Base-by-base conservation (phyloP, 2,888 invertebrate species). In the Orthosia gracilis region DNA sequence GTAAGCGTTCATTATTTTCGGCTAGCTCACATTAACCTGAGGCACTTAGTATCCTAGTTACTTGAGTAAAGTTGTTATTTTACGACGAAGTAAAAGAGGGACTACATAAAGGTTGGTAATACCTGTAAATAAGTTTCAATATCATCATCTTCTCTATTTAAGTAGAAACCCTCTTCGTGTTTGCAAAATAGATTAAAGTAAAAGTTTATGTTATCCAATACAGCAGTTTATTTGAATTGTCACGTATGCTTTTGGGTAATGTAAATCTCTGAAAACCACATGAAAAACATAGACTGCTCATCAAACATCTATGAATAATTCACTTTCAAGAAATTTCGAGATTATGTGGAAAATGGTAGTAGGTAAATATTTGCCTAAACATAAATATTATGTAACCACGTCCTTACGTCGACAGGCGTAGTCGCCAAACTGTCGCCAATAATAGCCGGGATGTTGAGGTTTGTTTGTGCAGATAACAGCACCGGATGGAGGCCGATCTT, bases 391-490 rank as follows among this genome's bases (percentile, higher is more conserved):
- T 67, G 69, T 76, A 58, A 67, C 71, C 68, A 69, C 77, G 80
- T 83, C 80, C 85, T 79, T 82, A 77, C 70, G 79, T 70, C 59
- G 50, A 74, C 73, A 78, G 79, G 77, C 78, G 80, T 71, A 50
- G 83, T 79, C 82, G 85, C 83, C 89, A 85, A 85, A 86, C 85
- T 86, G 86, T 88, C 88, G 88, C 87, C 88, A 84, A 82, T 85
- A 87, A 85, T 86, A 83, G 85, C 83, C 83, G 80, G 68, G 82
- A 86, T 88, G 89, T 91, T 89, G 88, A 83, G 90, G 89, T 89
- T 87, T 92, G 92, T 93, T 93, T 93, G 90, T 82, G 86, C 83
- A 89, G 89, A 90, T 91, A 90, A 91, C 90, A 92, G 91, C 90
- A 83, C 79, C 80, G 87, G 87, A 86, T 87, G 88, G 73, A 82